Base-by-base conservation (phyloP, 2,888 invertebrate genomes). In the Limnephilus auricula region DNA sequence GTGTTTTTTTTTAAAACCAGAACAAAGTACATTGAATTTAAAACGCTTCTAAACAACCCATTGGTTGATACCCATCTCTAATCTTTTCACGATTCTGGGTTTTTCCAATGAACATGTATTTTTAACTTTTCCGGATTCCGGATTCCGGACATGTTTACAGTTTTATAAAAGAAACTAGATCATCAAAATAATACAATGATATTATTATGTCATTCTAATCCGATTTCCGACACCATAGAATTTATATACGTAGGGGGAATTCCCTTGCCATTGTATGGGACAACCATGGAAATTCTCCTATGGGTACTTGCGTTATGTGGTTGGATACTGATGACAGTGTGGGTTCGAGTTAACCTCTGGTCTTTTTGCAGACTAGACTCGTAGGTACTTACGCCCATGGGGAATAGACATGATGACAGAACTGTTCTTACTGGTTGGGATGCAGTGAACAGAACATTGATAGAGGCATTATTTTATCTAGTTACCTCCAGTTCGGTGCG, bases 301-400 rank as follows among this genome's bases (percentile, higher is more conserved):
- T 65, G 65, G 65, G 25, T 65, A 25, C 65, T 6, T 50, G 50
- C 18, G 15, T 25, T 65, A 65, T 65, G 65, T 65, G 65, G 65
- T 65, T 65, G 25, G 25, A 65, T 65, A 65, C 34, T 82, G 30
- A 85, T 85, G 45, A 85, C 85, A 45, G 30, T 85, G 85, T 85
- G 85, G 85, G 45, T 25, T 85, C n/a, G 40, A 85, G 34, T 85
- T 85, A n/a, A 25, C 45, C 45, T 85, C 25, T 85, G 85, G 30
- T 85, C 37, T 85, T 85, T 85, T 85, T 30, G 85, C 85, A 45
- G 37, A 9, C 65, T 65, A n/a, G 6, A 25, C 65, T 65, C 9
- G 65, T 25, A 65, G 25, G 65, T 65, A 65, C 65, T 65, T 65
- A 65, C 65, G 65, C 65, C 65, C 65, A 65, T 65, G 65, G 25